Evolutionary conservation across 2,113 vertebrate genomes (phyloP), one percentile per base, ranked within the genome.

Genomic region (Vanacampus margaritifer): DNA sequence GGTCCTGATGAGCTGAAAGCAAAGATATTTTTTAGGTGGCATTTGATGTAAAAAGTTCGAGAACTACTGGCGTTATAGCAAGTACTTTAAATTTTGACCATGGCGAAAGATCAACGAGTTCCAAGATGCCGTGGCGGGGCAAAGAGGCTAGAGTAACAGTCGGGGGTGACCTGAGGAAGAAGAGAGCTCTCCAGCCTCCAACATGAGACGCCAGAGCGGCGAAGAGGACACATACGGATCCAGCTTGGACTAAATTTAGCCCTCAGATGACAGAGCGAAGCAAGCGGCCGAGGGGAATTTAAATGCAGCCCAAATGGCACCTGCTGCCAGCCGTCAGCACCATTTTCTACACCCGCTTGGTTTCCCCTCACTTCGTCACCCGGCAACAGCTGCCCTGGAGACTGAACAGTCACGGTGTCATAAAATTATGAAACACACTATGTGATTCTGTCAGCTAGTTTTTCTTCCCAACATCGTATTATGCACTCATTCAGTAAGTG

Each of bases 251-350:
- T 89, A 88, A 85, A 87, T 86, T 85, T 88, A 89, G 76, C 71
- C 76, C 41, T 68, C 65, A 23, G 70, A 76, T 81, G 85, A 81
- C 73, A 78, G 76, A 78, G 65, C 50, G 69, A 68, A 76, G 71
- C 67, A 64, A 79, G 77, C 48, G 65, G 63, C 72, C 14, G 68
- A 66, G 71, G 71, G 64, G 73, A 83, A 84, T 88, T 86, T 83
- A 86, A 86, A 88, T 67, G 73, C 64, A 71, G 87, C 82, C 67
- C 69, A 14, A 24, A 64, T 73, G 86, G 75, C 91, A 92, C 89
- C 91, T 92, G 91, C 84, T 89, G 70, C 69, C 76, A 85, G 57
- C 72, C 67, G 37, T 91, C 91, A 85, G 82, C 60, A 62, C 13
- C n/a, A 24, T 51, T 75, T 43, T 86, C 80, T 71, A 66, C 81